Base-by-base conservation (phyloP, 2,797 vertebrate genomes). In the Bucorvus abyssinicus region DNA sequence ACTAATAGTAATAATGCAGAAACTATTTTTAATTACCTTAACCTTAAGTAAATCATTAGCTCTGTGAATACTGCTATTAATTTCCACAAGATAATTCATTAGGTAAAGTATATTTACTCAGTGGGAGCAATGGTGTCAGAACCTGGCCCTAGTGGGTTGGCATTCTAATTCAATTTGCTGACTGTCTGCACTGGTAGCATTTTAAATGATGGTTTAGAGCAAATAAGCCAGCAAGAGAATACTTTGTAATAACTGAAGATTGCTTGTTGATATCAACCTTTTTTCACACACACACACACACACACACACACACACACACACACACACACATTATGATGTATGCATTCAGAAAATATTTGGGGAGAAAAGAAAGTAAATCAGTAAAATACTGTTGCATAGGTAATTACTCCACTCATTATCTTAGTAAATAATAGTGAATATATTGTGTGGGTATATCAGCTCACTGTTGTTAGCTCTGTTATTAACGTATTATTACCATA, bases 391-490 rank as follows among this genome's bases (percentile, higher is more conserved):
- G 30, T 69, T 61, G 16, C 20, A 79, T 67, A 53, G 14, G 11
- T 75, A 92, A 86, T 83, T 71, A 44, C 9, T 71, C 26, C 21
- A 79, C 40, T 81, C 20, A 10, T 59, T 59, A 81, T 68, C 70
- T 90, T 70, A 93, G 69, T 82, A 89, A 76, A 36, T 94, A 22
- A 60, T 26, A 88, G 12, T 84, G 57, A 74, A 87, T 87, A 40
- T 55, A 69, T 71, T 83, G 7, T 67, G 29, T 47, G 47, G 10
- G 11, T 80, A 21, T 36, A 79, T 57, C 78, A 89, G 34, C 24
- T n/a, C 64, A 52, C 19, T 76, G 32, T 42, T 96, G 81, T 92
- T 94, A 96, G 47, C n/a, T 93, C 89, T 74, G 68, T 40, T 40
- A 40, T 40, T 40, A 40, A 84, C 40, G 91, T 87, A 75, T 36